Evolutionary conservation across 1,140 invertebrate genomes (phyloP).

Genomic region (Eupeodes corollae): DNA sequence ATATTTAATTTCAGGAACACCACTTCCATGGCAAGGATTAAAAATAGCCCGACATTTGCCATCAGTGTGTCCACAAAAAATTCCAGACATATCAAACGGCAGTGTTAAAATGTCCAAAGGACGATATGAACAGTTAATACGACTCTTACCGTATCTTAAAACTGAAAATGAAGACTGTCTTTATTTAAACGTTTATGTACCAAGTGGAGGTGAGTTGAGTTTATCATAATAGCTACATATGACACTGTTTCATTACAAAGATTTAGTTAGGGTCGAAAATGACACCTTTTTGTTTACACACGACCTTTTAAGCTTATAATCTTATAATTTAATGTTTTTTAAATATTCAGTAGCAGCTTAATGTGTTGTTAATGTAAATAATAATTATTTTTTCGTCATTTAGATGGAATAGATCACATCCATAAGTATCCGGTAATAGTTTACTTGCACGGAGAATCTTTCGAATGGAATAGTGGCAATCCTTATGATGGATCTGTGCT

Average conservation of each 20-base stretch:
- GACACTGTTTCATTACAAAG: too few relatives aligned
- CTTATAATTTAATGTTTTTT: too few relatives aligned
- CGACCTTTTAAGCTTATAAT: too few relatives aligned
- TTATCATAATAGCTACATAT: too few relatives aligned
- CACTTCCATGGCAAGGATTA: constrained; percentile 57
- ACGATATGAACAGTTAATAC: constrained; percentile 54
- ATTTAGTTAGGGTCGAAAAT: too few relatives aligned
- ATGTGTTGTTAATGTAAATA: too few relatives aligned
- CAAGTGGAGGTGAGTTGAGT: constrained; percentile 55
- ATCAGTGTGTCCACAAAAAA: constrained; percentile 74
- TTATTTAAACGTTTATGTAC: constrained; percentile 88
- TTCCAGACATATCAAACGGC: constrained; percentile 44
- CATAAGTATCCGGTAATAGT: constrained; percentile 67
- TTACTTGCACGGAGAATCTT: constrained; percentile 85
- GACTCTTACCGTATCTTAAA: constrained; percentile 56
- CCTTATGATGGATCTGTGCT: constrained; percentile 81
- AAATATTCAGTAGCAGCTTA: too few relatives aligned
- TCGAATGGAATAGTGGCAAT: constrained; percentile 87
- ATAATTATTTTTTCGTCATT: too few relatives aligned
- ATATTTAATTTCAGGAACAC: constrained; percentile 40
- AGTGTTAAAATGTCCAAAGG: constrained; percentile 41
- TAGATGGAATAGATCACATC: constrained; percentile 1
- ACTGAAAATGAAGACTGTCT: constrained; percentile 87
- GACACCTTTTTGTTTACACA: too few relatives aligned
- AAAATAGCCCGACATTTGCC: constrained; percentile 60